These are phyloP conservation scores for Brienomyrus brachyistius DNA, from an alignment of 2,113 vertebrate species.

Conservation along the genomic window DNA sequence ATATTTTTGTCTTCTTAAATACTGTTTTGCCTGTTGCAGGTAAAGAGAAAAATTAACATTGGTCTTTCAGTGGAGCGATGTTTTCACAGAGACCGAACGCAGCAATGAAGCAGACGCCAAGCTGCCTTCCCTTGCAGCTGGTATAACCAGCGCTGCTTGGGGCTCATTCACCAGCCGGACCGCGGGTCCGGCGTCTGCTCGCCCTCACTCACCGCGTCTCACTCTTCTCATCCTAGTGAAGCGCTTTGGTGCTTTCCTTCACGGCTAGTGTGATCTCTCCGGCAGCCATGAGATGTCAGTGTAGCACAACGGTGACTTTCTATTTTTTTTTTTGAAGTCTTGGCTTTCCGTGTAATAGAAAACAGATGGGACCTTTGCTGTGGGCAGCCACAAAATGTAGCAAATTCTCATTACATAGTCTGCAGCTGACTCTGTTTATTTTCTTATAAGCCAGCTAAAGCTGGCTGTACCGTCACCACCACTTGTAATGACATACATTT, in stretches of 20 bases:
- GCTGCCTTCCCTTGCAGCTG: too few species aligned
- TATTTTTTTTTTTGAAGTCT: conserved; percentile 23
- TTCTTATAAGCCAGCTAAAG: conserved; percentile 40
- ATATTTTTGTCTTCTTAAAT: conserved; percentile 2
- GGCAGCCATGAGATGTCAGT: conserved; percentile 58
- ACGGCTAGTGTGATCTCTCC: conserved; percentile 21
- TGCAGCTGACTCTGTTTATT: conserved; percentile 50
- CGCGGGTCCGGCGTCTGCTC: background rate
- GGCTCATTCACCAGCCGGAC: background rate
- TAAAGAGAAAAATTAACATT: background rate
- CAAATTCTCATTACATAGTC: conserved; percentile 53
- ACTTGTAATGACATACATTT: conserved; percentile 35
- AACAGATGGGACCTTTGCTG: conserved; percentile 43
- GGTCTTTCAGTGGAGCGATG: background rate
- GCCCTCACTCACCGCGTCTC: background rate
- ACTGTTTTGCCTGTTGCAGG: background rate
- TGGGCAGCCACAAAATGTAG: conserved; percentile 40
- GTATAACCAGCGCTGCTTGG: background rate
- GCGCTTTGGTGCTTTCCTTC: background rate
- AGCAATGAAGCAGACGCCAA: background rate
- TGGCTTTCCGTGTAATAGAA: conserved; percentile 31
- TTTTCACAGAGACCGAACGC: background rate
- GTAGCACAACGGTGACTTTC: conserved; percentile 28
- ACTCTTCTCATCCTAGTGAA: background rate
- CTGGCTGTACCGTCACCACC: conserved; percentile 24